phyloP scores from a whole-genome alignment of 2,797 vertebrate species.

The Cynopterus sphinx region DNA sequence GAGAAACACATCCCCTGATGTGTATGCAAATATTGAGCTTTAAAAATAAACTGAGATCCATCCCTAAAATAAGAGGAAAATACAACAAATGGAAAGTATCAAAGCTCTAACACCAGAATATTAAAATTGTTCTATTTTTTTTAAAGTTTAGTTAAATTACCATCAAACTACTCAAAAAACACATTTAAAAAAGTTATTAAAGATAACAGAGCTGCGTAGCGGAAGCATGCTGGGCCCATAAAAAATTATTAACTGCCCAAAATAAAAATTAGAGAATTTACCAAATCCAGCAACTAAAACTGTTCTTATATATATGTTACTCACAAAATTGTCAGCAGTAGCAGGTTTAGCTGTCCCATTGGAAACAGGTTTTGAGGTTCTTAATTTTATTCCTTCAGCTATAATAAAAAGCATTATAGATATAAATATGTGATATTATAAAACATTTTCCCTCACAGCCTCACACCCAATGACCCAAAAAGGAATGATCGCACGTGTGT shows the following conservation, averaged over 20 bases:
- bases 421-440: conserved; percentile 32
- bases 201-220: too few species aligned
- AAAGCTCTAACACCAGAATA: background rate
- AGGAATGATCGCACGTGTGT: background rate
- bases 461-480: conserved; percentile 22
- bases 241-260: conserved; percentile 4
- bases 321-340: conserved; percentile 84
- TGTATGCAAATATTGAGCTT: background rate
- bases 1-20: background rate
- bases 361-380: conserved; percentile 86
- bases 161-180: conserved; percentile 7
- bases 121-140: background rate
- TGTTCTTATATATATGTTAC: conserved; percentile 68
- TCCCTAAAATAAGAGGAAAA: background rate
- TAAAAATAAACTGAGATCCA: conserved; percentile 40
- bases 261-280: conserved; percentile 28
- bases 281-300: background rate
- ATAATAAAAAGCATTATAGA: conserved; percentile 63
- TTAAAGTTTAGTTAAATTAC: background rate
- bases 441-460: conserved; percentile 26
- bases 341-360: conserved; percentile 88
- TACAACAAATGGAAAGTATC: background rate
- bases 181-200: background rate
- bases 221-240: background rate
- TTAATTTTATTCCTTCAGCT: conserved; percentile 91